A percentile compares a stretch with the other conserved stretches of the same genome.
Evolutionary conservation across 2,888 invertebrate species (phyloP).

Genomic region (Clunio marinus): DNA sequence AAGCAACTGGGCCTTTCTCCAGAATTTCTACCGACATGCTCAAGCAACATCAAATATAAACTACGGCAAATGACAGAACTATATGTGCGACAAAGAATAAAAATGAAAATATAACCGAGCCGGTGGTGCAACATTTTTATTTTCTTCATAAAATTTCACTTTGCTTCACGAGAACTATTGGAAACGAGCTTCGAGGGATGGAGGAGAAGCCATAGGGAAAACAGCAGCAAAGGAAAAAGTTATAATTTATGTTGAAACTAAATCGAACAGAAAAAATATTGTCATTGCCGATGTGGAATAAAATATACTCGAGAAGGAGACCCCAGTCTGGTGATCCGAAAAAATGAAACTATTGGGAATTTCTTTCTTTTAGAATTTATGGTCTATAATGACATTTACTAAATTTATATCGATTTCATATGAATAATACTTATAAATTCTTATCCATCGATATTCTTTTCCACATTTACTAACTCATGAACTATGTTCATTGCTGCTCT

Average conservation of each 20-base stretch:
- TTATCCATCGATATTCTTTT: conserved; percentile 28
- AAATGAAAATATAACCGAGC: background rate
- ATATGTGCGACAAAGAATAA: background rate
- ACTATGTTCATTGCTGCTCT: background rate
- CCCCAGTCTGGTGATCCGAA: conserved; percentile 31
- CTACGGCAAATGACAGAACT: too few relatives aligned
- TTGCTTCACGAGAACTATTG: too few relatives aligned
- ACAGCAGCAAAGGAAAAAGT: conserved; percentile 14
- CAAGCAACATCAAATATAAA: too few relatives aligned
- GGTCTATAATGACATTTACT: conserved; percentile 31
- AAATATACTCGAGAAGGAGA: background rate
- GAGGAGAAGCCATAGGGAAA: background rate
- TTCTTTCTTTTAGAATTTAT: conserved; percentile 31
- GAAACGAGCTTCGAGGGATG: too few relatives aligned
- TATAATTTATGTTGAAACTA: conserved; percentile 35
- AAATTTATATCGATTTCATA: conserved; percentile 34
- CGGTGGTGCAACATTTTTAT: background rate
- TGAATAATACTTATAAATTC: conserved; percentile 31
- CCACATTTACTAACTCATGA: background rate
- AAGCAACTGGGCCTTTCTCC: conserved; percentile 10
- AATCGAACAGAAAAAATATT: conserved; percentile 38
- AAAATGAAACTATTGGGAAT: conserved; percentile 38
- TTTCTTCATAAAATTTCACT: too few relatives aligned
- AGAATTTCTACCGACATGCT: background rate
- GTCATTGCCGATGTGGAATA: conserved; percentile 33